A percentile compares a stretch with the other conserved stretches of the same genome.
Conservation (phyloP, 2,797 vertebrate genomes). For the Cyclura pinguis region DNA sequence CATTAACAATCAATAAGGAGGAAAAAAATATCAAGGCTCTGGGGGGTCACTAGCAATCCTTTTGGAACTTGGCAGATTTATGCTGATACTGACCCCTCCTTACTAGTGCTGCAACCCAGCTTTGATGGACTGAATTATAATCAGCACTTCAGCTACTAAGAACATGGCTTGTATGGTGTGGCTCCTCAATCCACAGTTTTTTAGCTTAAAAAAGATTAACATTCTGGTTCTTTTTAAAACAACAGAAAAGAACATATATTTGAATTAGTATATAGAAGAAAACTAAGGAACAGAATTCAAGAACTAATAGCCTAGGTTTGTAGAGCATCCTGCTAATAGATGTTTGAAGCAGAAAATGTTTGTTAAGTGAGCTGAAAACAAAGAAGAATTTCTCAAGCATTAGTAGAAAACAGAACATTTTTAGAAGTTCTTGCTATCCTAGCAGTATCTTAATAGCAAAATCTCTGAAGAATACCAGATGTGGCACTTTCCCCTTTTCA, state of each 20-base stretch:
- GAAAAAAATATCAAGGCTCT: neutral
- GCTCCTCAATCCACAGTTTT: neutral
- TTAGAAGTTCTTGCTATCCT: neutral
- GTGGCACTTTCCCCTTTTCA: neutral
- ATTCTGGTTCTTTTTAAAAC: neutral
- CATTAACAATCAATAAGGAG: no score
- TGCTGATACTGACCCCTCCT: neutral
- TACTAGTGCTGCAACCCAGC: neutral
- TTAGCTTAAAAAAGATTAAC: neutral
- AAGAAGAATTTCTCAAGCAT: neutral
- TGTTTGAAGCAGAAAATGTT: conserved; percentile 10
- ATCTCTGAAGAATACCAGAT: neutral
- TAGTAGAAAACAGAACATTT: neutral
- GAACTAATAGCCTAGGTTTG: neutral
- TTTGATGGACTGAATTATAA: neutral
- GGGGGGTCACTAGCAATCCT: no score
- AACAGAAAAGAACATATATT: neutral
- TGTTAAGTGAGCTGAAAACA: neutral
- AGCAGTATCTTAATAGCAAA: neutral
- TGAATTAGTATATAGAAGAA: conserved; percentile 7
- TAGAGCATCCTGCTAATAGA: neutral
- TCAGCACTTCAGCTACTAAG: neutral
- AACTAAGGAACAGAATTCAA: neutral
- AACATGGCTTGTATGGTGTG: no score
- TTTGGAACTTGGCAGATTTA: no score